phyloP scores from a whole-genome alignment of 2,797 vertebrate genomes.

The Ctenopoma multispine region DNA sequence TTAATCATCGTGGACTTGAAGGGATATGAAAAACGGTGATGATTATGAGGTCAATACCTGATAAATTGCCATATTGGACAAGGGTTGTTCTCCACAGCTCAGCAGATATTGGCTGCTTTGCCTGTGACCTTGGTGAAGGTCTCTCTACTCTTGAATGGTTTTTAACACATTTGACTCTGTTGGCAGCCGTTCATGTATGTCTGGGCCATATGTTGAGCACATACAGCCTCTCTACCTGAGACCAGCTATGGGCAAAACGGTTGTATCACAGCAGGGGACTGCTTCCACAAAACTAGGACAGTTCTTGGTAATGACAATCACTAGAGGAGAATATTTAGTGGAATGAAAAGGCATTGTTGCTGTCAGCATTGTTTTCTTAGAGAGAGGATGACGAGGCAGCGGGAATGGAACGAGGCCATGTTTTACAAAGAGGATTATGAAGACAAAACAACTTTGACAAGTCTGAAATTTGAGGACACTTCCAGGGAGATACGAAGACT shows the following conservation, averaged over 20 bases:
- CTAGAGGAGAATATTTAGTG: slow-evolving; percentile 58
- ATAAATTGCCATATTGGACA: slow-evolving; percentile 58
- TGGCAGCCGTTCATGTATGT: slow-evolving; percentile 73
- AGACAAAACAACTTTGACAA: slow-evolving; percentile 81
- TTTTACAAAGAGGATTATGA: slow-evolving; percentile 76
- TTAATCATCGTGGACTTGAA: slow-evolving; percentile 72
- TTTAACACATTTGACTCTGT: slow-evolving; percentile 65
- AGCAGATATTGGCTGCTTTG: slow-evolving; percentile 61
- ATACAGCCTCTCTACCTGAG: slow-evolving; percentile 51
- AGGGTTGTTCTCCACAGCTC: slow-evolving; percentile 56
- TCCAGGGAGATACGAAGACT: slow-evolving; percentile 70
- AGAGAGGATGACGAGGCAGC: slow-evolving; percentile 56
- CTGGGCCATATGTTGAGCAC: slow-evolving; percentile 66
- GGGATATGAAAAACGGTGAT: slow-evolving; percentile 67
- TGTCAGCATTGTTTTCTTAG: slow-evolving; percentile 68
- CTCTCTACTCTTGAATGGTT: slow-evolving; percentile 54
- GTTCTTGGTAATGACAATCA: slow-evolving; percentile 50
- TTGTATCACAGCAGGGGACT: slow-evolving; percentile 47
- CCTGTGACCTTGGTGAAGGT: slow-evolving; percentile 73
- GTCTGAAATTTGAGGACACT: slow-evolving; percentile 79
- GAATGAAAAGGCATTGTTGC: slow-evolving; percentile 57
- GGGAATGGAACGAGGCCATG: slow-evolving; percentile 60
- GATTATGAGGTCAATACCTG: slow-evolving; percentile 65
- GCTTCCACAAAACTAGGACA: slow-evolving; percentile 54
- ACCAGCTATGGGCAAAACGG: slow-evolving; percentile 32